phyloP scores from a whole-genome alignment of 2,888 invertebrate genomes.

The Drosophila anomalipes region DNA sequence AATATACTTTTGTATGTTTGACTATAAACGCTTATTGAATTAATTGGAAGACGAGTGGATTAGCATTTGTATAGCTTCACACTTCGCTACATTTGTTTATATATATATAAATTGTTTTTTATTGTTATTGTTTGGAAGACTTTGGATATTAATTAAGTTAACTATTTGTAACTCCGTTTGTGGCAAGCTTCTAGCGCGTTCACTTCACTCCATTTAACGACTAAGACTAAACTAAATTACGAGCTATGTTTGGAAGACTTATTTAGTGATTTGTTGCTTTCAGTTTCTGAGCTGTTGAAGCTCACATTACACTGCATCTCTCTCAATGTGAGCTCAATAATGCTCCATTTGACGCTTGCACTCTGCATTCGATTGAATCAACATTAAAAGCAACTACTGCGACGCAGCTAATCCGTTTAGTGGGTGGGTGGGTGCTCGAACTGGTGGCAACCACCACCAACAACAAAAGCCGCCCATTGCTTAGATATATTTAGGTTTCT shows the following conservation, averaged over 20 bases:
- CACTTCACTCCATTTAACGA: slow-evolving; percentile 41
- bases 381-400: slow-evolving; percentile 60
- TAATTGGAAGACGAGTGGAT: slow-evolving; percentile 76
- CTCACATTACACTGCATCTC: slow-evolving; percentile 24
- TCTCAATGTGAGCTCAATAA: slow-evolving; percentile 1
- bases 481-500: slow-evolving; percentile 35
- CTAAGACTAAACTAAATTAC: slow-evolving; percentile 63
- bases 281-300: slow-evolving; percentile 40
- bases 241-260: slow-evolving; percentile 86
- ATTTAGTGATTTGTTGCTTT: slow-evolving; percentile 85
- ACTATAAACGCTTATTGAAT: slow-evolving; percentile 26
- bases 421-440: slow-evolving; percentile 37
- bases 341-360: slow-evolving; percentile 45
- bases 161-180: slow-evolving; percentile 51
- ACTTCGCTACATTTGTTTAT: slow-evolving; percentile 38
- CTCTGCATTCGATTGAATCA: slow-evolving; percentile 21
- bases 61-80: slow-evolving; percentile 25
- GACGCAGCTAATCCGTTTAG: slow-evolving; percentile 44
- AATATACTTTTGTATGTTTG: slow-evolving; percentile 22
- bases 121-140: slow-evolving; percentile 47
- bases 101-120: slow-evolving; percentile 5
- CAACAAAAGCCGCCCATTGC: slow-evolving; percentile 31
- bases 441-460: slow-evolving; percentile 36
- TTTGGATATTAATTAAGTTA: slow-evolving; percentile 16
- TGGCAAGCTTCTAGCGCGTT: slow-evolving; percentile 24